These are phyloP conservation scores for Mamestra brassicae DNA, from an alignment of 2,888 invertebrate species.

Conservation along the genomic window DNA sequence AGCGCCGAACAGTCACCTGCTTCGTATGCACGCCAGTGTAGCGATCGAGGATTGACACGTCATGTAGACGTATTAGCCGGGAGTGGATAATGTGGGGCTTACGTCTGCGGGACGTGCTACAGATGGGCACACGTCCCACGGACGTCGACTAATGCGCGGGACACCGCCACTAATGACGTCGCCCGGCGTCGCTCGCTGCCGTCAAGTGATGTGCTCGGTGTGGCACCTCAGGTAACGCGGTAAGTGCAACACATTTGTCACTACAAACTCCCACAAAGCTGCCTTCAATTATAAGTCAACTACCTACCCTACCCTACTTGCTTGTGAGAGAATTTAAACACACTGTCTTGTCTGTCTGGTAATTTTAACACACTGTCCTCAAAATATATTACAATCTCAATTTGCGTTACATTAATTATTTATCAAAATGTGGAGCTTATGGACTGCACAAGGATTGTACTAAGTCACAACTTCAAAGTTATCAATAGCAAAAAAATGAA, in stretches of 20 bases:
- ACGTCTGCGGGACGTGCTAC: slow-evolving; percentile 48
- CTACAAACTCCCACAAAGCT: not conserved
- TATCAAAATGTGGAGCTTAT: not conserved
- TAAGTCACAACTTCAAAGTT: not conserved
- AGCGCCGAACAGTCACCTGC: not conserved
- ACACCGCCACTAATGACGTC: slow-evolving; percentile 30
- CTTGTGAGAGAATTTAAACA: not conserved
- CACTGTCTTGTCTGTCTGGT: too few relatives aligned
- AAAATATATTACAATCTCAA: not conserved
- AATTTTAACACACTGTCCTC: not conserved
- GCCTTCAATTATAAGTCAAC: not conserved
- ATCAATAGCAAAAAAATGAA: not conserved
- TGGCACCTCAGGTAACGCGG: not conserved
- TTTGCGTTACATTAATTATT: not conserved
- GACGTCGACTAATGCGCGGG: slow-evolving; percentile 41
- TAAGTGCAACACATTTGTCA: slow-evolving; percentile 3
- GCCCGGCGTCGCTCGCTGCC: slow-evolving; percentile 12
- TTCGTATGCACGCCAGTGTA: slow-evolving; percentile 6
- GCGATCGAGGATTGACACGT: slow-evolving; percentile 32
- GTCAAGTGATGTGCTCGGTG: slow-evolving; percentile 6
- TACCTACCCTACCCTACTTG: not conserved
- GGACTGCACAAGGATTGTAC: not conserved
- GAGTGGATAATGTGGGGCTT: slow-evolving; percentile 38
- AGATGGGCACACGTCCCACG: slow-evolving; percentile 18
- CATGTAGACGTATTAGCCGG: slow-evolving; percentile 43